phyloP scores from a whole-genome alignment of 2,888 invertebrate species.

The Eupsilia transversa region DNA sequence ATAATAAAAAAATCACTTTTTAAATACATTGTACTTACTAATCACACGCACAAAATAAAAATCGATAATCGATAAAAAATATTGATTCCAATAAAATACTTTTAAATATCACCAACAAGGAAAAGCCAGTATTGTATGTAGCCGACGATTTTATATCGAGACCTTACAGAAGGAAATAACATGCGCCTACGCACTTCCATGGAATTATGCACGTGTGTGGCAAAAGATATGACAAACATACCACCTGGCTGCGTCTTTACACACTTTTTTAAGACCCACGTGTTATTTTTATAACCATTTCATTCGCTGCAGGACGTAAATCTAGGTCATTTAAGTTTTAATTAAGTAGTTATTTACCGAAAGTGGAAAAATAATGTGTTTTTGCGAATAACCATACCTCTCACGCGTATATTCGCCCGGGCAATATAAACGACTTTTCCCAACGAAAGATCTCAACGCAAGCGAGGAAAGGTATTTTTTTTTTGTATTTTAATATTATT shows the following conservation, averaged over 20 bases:
- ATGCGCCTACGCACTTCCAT: slow-evolving; percentile 56
- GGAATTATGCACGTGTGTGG: slow-evolving; percentile 64
- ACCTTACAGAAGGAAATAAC: slow-evolving; percentile 59
- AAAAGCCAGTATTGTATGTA: slow-evolving; percentile 44
- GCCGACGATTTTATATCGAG: slow-evolving; percentile 32
- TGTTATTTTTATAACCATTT: slow-evolving; percentile 44
- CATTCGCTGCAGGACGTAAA: slow-evolving; percentile 11
- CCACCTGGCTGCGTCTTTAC: slow-evolving; percentile 60
- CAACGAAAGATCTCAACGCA: slow-evolving; percentile 66
- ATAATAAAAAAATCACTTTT: too few relatives aligned
- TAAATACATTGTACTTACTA: neutral
- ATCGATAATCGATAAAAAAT: slow-evolving; percentile 15
- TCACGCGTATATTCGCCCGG: neutral
- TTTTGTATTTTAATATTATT: neutral
- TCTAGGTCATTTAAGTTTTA: slow-evolving; percentile 31
- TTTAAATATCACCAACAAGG: slow-evolving; percentile 53
- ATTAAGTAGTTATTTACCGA: neutral
- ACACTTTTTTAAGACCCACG: slow-evolving; percentile 51
- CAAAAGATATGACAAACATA: slow-evolving; percentile 48
- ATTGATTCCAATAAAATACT: slow-evolving; percentile 34
- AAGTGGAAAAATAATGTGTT: neutral
- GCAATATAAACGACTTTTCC: slow-evolving; percentile 7
- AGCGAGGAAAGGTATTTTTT: neutral
- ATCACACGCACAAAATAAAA: neutral
- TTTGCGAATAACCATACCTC: neutral